Base-by-base conservation (phyloP, 2,888 invertebrate genomes). In the Linyphia triangularis region DNA sequence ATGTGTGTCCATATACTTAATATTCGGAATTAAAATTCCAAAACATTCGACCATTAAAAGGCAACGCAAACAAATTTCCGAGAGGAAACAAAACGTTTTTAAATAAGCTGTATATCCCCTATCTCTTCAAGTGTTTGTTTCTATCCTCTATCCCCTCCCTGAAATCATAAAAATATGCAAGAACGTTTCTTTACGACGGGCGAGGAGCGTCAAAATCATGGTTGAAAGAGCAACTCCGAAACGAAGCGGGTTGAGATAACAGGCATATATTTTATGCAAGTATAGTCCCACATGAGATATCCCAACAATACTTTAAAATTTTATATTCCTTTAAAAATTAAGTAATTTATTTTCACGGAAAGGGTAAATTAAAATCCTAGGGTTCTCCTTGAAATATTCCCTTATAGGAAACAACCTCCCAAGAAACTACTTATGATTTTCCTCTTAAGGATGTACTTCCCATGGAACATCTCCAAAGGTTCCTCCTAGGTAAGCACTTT, bases 241-340 rank as follows among this genome's bases (percentile, higher is more conserved):
- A 19, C 19, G 30, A 22, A 16, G 16, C 43, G 16, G 43, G 26
- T 16, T 26, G 24, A 9, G 43, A 5, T 70, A 43, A 70, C 70
- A 70, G 70, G 70, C 43, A 70, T 70, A 70, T 70, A 67, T 70
- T 70, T 70, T n/a, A n/a, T n/a, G n/a, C n/a, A n/a, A n/a, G n/a
- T n/a, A n/a, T n/a, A n/a, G n/a, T n/a, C n/a, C n/a, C n/a, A n/a
- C n/a, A n/a, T n/a, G n/a, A n/a, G n/a, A n/a, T n/a, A n/a, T n/a
- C n/a, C n/a, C n/a, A n/a, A n/a, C n/a, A n/a, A n/a, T n/a, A n/a
- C n/a, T n/a, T n/a, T n/a, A n/a, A n/a, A n/a, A n/a, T n/a, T n/a
- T n/a, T n/a, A n/a, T n/a, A n/a, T n/a, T n/a, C n/a, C n/a, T n/a
- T n/a, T n/a, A n/a, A n/a, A n/a, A n/a, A n/a, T n/a, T n/a, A n/a